phyloP scores from a whole-genome alignment of 2,888 invertebrate species.

The Hypselothyrea guttata region DNA sequence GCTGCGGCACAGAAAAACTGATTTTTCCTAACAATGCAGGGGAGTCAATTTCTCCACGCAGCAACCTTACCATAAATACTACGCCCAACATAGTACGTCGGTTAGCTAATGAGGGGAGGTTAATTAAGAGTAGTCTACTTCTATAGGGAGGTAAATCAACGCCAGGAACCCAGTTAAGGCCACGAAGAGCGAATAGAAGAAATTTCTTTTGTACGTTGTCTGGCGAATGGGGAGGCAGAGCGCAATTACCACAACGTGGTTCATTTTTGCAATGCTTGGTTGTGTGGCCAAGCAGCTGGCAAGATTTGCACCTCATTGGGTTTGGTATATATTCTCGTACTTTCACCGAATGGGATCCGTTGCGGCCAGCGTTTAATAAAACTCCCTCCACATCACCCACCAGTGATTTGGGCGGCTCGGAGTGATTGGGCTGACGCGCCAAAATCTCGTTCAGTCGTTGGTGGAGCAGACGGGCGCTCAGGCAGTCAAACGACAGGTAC shows the following conservation, averaged over 20 bases:
- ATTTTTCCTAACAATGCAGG: no score
- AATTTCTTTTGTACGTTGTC: no score
- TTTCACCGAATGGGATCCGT: constrained; percentile 82
- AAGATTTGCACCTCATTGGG: constrained; percentile 19
- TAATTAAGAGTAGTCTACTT: no score
- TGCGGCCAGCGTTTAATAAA: constrained; percentile 86
- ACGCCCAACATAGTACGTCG: no score
- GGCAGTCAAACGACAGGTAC: constrained; percentile 87
- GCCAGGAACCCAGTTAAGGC: no score
- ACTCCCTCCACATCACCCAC: constrained; percentile 87
- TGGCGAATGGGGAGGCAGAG: neutral
- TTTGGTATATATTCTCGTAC: constrained; percentile 23
- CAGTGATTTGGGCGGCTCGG: constrained; percentile 86
- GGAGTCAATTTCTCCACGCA: no score
- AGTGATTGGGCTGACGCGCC: constrained; percentile 83
- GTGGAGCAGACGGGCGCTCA: constrained; percentile 85
- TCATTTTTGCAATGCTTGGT: constrained; percentile 16
- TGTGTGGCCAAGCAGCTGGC: constrained; percentile 22
- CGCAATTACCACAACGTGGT: constrained; percentile 1
- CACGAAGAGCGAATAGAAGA: no score
- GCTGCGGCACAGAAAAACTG: no score
- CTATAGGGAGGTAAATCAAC: no score
- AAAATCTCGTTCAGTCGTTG: constrained; percentile 84
- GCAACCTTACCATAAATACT: no score
- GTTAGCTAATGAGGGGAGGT: no score